Evolutionary conservation across 2,113 vertebrate genomes (phyloP).

Genomic region (Oophaga pumilio): DNA sequence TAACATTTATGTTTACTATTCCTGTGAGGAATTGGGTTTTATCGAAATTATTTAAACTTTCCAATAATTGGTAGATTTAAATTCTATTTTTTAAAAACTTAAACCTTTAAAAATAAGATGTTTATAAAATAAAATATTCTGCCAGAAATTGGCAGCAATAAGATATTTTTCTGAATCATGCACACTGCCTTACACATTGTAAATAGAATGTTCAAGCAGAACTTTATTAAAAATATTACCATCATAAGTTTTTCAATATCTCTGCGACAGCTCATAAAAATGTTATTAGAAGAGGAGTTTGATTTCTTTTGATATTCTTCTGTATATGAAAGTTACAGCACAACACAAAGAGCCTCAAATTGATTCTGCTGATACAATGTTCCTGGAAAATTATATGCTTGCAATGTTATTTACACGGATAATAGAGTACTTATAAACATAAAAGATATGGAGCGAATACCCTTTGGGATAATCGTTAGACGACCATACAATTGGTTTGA

Average conservation of each 20-base stretch:
- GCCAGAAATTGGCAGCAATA: neutral
- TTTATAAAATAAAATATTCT: neutral
- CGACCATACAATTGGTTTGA: neutral
- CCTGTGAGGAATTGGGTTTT: neutral
- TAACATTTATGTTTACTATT: neutral
- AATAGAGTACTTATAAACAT: constrained; percentile 10
- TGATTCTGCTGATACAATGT: constrained; percentile 14
- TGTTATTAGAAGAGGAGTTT: constrained; percentile 32
- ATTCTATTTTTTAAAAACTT: neutral
- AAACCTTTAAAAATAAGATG: neutral
- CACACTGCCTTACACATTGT: constrained; percentile 6
- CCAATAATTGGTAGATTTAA: neutral
- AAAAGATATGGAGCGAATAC: neutral
- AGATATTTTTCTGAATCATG: constrained; percentile 4
- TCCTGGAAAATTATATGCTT: neutral
- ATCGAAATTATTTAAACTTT: neutral
- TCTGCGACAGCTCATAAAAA: constrained; percentile 22
- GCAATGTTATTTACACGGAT: constrained; percentile 15
- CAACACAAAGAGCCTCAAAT: neutral
- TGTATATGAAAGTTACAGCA: constrained; percentile 18
- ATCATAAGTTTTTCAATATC: constrained; percentile 36
- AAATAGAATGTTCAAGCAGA: constrained; percentile 7
- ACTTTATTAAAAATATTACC: constrained; percentile 30
- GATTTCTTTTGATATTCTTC: constrained; percentile 20
- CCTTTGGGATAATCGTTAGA: neutral